These are phyloP conservation scores for Anguilla anguilla DNA, from an alignment of 2,797 vertebrate genomes.

Conservation along the genomic window DNA sequence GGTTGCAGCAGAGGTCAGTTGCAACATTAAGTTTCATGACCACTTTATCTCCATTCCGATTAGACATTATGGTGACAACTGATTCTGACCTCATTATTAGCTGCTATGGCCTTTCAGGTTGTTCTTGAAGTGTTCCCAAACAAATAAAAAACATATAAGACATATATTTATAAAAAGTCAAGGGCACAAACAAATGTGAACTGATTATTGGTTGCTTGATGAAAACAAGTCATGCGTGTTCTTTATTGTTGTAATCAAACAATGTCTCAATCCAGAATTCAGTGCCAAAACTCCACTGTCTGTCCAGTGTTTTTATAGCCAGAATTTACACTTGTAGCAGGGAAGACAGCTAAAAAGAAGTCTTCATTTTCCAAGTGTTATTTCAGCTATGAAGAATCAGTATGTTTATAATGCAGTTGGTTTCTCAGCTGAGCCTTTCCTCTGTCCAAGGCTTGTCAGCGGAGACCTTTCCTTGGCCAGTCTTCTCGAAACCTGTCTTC, in stretches of 20 bases:
- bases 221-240: not conserved
- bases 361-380: not conserved
- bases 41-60: not conserved
- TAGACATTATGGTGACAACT: not conserved
- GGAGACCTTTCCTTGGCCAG: not conserved
- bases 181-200: not conserved
- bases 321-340: not conserved
- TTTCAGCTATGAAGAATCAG: slow-evolving; percentile 15
- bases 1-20: not conserved
- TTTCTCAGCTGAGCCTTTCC: not conserved
- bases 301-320: not conserved
- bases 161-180: not conserved
- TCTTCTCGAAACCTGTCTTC: not conserved
- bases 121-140: not conserved
- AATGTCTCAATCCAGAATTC: not conserved
- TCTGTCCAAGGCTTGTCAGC: not conserved
- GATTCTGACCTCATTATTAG: not conserved
- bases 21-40: not conserved
- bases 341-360: not conserved
- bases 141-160: not conserved
- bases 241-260: slow-evolving; percentile 31
- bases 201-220: not conserved
- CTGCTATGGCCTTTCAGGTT: not conserved
- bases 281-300: not conserved
- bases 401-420: not conserved